phyloP scores from a whole-genome alignment of 2,888 invertebrate species.

The Cantharis rufa region DNA sequence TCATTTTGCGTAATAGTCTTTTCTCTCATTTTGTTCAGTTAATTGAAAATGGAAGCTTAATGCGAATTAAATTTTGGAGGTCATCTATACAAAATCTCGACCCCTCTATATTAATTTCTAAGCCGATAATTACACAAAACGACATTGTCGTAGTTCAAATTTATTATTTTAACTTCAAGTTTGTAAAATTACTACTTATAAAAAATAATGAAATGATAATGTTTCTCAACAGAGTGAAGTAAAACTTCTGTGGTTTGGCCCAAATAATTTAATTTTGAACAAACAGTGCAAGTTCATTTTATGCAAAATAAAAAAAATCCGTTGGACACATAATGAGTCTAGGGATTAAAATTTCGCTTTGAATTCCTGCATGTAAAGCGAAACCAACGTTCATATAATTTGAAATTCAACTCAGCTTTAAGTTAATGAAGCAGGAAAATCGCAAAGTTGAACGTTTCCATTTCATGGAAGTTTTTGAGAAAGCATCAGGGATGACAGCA shows the following conservation, averaged over 20 bases:
- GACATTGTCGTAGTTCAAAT: background rate
- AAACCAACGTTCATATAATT: constrained; percentile 32
- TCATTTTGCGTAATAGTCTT: constrained; percentile 29
- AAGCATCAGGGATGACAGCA: constrained; percentile 39
- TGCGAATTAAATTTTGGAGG: constrained; percentile 3
- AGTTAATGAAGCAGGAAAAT: constrained; percentile 43
- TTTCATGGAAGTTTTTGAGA: constrained; percentile 41
- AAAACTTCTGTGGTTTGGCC: background rate
- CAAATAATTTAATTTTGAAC: constrained; percentile 1
- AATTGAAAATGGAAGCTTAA: constrained; percentile 24
- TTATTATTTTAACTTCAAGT: background rate
- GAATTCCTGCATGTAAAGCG: constrained; percentile 33
- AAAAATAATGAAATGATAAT: background rate
- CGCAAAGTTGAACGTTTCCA: constrained; percentile 41
- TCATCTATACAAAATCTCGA: constrained; percentile 5
- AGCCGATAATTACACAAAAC: constrained; percentile 2
- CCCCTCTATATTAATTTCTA: background rate
- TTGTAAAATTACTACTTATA: background rate
- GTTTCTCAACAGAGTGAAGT: background rate
- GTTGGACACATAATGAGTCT: constrained; percentile 25
- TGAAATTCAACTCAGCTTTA: constrained; percentile 39
- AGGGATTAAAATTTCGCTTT: constrained; percentile 32
- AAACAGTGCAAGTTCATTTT: background rate
- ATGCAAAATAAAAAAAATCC: constrained; percentile 14
- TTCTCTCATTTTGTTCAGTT: constrained; percentile 15